Base-by-base conservation (phyloP, 2,888 invertebrate species). In the Diaphora mendica region DNA sequence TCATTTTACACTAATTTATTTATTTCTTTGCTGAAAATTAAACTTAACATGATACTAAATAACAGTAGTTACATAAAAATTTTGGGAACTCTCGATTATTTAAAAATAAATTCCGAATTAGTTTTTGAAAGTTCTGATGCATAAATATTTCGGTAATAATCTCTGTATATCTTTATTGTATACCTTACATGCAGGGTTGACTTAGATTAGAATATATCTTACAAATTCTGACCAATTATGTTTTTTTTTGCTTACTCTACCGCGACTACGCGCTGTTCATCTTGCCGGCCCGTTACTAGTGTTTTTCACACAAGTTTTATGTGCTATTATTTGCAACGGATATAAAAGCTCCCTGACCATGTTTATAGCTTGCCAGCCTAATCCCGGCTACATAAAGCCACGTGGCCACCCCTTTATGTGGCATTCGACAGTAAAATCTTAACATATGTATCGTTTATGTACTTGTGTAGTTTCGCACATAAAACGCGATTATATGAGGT, bases 251-350 rank as follows among this genome's bases (percentile, higher is more conserved):
- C 70, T 51, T 64, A 80, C 92, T 26, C 75, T 92, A 89, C 90
- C 74, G 72, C 77, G 78, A 80, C 39, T 39, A 39, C 39, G 39
- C 39, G 76, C 83, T 83, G 87, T 89, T 89, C 91, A 90, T 88
- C 87, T 88, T 89, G 83, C 82, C 80, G 78, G 87, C 83, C 88
- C 87, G 92, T 95, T 93, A 94, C 94, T 95, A 94, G 94, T 94
- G 93, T 95, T 95, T 95, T 95, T 95, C 95, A 92, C 94, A 91
- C 92, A 93, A 94, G 92, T 96, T 96, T 96, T 96, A 96, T 95
- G 94, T 88, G 93, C 95, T 94, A 96, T 96, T 95, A 96, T 96
- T 96, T 94, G 94, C 93, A 93, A 92, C 91, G 92, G 92, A 90
- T 92, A 95, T 96, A 95, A 96, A 95, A 93, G 92, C 93, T 69